Base-by-base conservation (phyloP, 2,888 invertebrate species). In the Clivina fossor region DNA sequence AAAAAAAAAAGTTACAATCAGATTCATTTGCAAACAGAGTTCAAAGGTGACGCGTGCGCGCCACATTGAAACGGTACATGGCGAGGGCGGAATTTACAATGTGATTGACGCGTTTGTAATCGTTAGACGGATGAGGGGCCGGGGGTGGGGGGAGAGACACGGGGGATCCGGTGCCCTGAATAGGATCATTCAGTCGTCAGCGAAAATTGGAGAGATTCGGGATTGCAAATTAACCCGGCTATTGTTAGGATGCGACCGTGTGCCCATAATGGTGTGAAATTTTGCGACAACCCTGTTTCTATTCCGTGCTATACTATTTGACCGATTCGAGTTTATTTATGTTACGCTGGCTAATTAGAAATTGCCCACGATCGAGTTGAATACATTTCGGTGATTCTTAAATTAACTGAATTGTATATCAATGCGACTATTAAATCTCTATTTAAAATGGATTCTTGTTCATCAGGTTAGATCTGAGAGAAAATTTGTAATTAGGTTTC, bases 1-100 rank as follows among this genome's bases (percentile, higher is more conserved):
- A 33, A 19, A 46, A 16, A 33, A 53, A 55, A 55, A 55, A 47
- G 47, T 47, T 18, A 40, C 55, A 55, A 55, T 55, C 55, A 38
- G 47, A 55, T 55, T 55, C 55, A 55, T 55, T 55, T 55, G 55
- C 47, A 53, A 53, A 53, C 56, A 49, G 35, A 50, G 63, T 60
- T 59, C 59, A 64, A 64, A 59, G 63, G 62, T 60, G 60, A 57
- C 57, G 61, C 48, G 57, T 40, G 33, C 48, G 57, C 41, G 53
- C 18, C 48, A 68, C 66, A 68, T 71, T 69, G 67, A 65, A 63
- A 63, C 60, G 60, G 67, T 65, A 69, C 71, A 70, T 64, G 69
- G 47, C 57, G 70, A 65, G 68, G 73, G 73, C 68, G 73, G 73
- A 73, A 73, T 73, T 69, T 68, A 71, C 72, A 72, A 73, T 73